Evolutionary conservation across 2,113 vertebrate species (phyloP).

Genomic region (Micronisus gabar): DNA sequence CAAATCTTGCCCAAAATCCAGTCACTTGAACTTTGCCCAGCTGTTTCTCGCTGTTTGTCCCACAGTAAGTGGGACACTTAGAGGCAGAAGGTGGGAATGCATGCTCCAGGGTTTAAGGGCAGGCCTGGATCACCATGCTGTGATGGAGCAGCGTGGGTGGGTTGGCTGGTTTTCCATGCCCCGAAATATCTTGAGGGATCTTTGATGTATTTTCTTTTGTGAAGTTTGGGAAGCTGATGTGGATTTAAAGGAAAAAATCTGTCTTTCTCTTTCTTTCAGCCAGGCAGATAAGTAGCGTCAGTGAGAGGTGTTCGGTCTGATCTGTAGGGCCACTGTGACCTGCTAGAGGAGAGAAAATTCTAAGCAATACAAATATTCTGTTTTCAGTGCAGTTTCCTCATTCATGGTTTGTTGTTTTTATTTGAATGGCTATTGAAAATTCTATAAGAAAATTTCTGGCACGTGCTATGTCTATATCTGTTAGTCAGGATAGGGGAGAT

Average conservation of each 20-base stretch:
- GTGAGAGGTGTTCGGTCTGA: rapidly evolving
- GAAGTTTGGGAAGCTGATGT: not conserved
- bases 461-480: not conserved
- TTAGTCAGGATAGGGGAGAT: not conserved
- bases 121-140: not conserved
- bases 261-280: not conserved
- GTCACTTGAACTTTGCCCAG: not conserved
- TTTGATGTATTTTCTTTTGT: not conserved
- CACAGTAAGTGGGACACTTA: not conserved
- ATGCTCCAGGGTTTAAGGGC: not conserved
- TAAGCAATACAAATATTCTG: not conserved
- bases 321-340: not conserved
- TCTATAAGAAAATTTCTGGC: not conserved
- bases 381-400: not conserved
- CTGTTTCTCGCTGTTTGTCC: not conserved
- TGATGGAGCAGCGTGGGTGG: not conserved
- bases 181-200: not conserved
- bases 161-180: not conserved
- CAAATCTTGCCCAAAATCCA: not conserved
- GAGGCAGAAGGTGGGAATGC: not conserved
- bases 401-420: not conserved
- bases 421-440: not conserved
- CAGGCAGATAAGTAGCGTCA: not conserved
- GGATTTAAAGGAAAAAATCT: not conserved
- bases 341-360: not conserved